phyloP scores from a whole-genome alignment of 1,140 invertebrate genomes.

The Galleria mellonella region DNA sequence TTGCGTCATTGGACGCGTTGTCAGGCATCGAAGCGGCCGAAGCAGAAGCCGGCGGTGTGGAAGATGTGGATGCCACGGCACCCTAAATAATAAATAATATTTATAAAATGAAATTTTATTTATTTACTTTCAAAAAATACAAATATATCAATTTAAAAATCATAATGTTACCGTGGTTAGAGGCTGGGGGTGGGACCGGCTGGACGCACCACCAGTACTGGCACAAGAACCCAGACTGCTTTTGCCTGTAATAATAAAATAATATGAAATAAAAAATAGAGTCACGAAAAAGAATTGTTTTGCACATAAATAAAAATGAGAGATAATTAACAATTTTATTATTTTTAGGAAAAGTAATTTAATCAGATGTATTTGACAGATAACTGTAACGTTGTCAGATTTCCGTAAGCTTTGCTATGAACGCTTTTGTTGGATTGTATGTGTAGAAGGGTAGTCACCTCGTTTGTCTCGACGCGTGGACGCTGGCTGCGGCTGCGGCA shows the following conservation, averaged over 20 bases:
- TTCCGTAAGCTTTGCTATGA: too few species aligned
- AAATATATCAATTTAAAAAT: constrained; percentile 3
- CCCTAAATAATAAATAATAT: constrained; percentile 34
- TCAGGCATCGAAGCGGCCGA: constrained; percentile 62
- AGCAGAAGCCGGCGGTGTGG: constrained; percentile 59
- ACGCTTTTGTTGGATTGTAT: too few species aligned
- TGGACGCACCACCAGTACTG: constrained; percentile 69
- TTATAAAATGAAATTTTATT: background rate
- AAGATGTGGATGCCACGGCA: constrained; percentile 69
- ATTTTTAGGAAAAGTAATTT: too few species aligned
- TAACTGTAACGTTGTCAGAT: too few species aligned
- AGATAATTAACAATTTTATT: too few species aligned
- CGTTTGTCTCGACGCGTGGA: constrained; percentile 61
- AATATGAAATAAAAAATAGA: background rate
- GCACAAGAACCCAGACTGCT: constrained; percentile 74
- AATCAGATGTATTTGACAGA: too few species aligned
- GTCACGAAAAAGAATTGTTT: too few species aligned
- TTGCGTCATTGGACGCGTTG: constrained; percentile 57
- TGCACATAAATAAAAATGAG: too few species aligned
- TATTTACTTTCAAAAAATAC: background rate
- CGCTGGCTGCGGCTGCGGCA: constrained; percentile 67
- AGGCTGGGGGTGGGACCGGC: constrained; percentile 61
- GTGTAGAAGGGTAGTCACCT: constrained; percentile 23
- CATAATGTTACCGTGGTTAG: constrained; percentile 52
- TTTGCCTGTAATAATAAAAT: constrained; percentile 48